phyloP scores from a whole-genome alignment of 2,888 invertebrate genomes.

The Trachelus stipa region DNA sequence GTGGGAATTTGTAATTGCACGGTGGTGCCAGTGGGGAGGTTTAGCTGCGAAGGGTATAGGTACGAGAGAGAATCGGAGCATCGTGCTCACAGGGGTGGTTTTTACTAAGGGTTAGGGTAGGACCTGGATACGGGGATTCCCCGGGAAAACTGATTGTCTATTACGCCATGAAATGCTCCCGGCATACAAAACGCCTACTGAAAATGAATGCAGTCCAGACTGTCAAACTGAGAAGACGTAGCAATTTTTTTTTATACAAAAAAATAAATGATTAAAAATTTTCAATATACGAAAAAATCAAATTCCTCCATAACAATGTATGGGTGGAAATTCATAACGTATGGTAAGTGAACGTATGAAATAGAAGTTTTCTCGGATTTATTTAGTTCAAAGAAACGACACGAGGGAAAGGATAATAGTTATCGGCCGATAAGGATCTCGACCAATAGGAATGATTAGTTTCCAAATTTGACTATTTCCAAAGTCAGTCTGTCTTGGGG shows the following conservation, averaged over 20 bases:
- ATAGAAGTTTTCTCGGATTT: no score
- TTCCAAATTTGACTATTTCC: no score
- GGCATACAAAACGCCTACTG: background rate
- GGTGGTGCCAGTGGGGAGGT: constrained; percentile 19
- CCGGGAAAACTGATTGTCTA: constrained; percentile 37
- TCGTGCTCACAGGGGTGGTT: background rate
- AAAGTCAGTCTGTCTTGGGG: no score
- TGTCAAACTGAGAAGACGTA: background rate
- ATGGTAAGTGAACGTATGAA: background rate
- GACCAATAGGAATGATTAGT: no score
- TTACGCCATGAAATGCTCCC: constrained; percentile 21
- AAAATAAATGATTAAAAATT: background rate
- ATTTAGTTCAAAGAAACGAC: no score
- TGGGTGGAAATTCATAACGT: no score
- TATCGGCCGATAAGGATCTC: no score
- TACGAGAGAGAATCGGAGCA: background rate
- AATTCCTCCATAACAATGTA: background rate
- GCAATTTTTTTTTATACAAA: background rate
- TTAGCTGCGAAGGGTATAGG: constrained; percentile 29
- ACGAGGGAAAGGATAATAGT: no score
- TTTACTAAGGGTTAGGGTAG: constrained; percentile 21
- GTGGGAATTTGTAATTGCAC: constrained; percentile 60
- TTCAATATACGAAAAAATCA: background rate
- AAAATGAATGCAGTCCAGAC: background rate
- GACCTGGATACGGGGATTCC: constrained; percentile 13